Base-by-base conservation (phyloP, 2,797 vertebrate genomes). In the Hipposideros larvatus region DNA sequence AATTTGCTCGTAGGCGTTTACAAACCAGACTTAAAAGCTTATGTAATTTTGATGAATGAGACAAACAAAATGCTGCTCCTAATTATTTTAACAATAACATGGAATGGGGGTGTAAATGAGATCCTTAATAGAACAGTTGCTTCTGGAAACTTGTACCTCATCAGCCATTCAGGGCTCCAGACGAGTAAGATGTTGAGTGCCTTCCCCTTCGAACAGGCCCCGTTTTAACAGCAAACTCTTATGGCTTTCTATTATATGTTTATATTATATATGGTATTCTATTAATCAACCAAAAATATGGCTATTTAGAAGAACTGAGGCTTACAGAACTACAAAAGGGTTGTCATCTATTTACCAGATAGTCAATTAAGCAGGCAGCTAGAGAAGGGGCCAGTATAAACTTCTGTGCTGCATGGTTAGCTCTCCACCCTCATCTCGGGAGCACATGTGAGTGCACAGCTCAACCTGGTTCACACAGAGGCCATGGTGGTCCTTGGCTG, bases 21-120 rank as follows among this genome's bases (percentile, higher is more conserved):
- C 7, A 55, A 26, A 41, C 18, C 31, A 41, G 22, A 57, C 55
- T 41, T 43, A 68, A 87, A 90, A 43, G 9, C 19, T 37, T 59
- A 21, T 19, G 15, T 34, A 74, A 80, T 53, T n/a, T 41, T 94
- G 66, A 66, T 65, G 11, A 80, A 59, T 65, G 74, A 91, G 53
- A 46, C 28, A 22, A 51, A 82, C 18, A 75, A 94, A 65, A 26
- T 1, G 46, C 11, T n/a, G 0, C 21, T 75, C 34, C 37, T 31
- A 61, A 57, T 80, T 55, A 65, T 68, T 51, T 79, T 57, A 53
- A 65, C 51, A 80, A 21, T 18, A 73, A 71, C 11, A 37, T 0
- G 55, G 21, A 77, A 75, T 6, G 28, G 13, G 13, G 26, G 19
- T 51, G 8, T 7, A 63, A 41, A 51, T 11, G 21, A 43, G 31